Evolutionary conservation across 2,888 invertebrate species (phyloP).

Genomic region (Aporophyla nigra): DNA sequence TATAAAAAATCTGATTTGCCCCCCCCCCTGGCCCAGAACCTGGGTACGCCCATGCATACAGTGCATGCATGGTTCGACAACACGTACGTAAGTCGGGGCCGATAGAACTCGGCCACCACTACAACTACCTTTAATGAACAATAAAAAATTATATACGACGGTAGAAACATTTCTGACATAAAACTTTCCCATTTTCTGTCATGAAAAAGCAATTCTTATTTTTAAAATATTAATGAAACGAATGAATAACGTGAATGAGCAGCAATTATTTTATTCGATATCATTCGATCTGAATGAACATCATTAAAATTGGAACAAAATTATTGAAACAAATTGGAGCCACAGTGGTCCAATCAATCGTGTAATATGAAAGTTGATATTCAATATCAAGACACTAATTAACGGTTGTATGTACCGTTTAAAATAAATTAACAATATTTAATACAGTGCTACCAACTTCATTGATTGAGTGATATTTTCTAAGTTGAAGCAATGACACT

Average conservation of each 20-base stretch:
- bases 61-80: no score
- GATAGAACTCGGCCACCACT: background rate
- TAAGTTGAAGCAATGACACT: background rate
- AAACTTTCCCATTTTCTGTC: background rate
- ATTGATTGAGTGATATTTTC: background rate
- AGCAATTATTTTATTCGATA: conserved; percentile 60
- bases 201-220: conserved; percentile 4
- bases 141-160: no score
- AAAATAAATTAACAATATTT: conserved; percentile 20
- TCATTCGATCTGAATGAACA: conserved; percentile 58
- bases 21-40: no score
- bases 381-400: conserved; percentile 56
- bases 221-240: conserved; percentile 13
- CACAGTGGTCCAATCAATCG: conserved; percentile 60
- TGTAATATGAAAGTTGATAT: conserved; percentile 56
- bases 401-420: background rate
- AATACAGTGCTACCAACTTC: background rate
- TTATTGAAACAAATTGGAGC: conserved; percentile 64
- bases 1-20: no score
- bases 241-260: conserved; percentile 40
- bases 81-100: no score
- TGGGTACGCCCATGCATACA: no score
- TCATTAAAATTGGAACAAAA: conserved; percentile 64
- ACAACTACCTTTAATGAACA: background rate
- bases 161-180: background rate